A percentile compares a stretch with the other conserved stretches of the same genome.
phyloP scores from a whole-genome alignment of 2,797 vertebrate genomes.

The Gambusia yucatana region DNA sequence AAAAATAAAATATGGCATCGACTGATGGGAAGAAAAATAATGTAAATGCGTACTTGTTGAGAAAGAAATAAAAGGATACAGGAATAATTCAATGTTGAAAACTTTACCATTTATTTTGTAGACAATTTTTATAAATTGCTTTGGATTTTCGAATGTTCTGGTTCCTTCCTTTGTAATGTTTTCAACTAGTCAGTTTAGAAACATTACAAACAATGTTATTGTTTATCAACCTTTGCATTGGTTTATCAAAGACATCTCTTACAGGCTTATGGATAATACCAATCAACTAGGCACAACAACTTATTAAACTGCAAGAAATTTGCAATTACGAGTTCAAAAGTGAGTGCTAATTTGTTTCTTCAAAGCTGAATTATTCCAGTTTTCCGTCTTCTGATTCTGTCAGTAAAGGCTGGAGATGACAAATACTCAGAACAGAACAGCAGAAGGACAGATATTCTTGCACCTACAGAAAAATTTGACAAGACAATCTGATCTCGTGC shows the following conservation, averaged over 20 bases:
- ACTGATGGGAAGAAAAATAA: neutral
- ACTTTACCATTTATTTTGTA: neutral
- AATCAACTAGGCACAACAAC: neutral
- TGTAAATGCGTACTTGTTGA: neutral
- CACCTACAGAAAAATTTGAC: neutral
- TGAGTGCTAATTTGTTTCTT: neutral
- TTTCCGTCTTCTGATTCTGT: neutral
- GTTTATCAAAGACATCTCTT: neutral
- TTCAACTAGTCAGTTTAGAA: neutral
- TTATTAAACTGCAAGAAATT: neutral
- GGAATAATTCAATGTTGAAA: neutral
- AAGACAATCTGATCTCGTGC: constrained; percentile 4
- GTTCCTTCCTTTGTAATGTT: neutral
- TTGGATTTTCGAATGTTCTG: neutral
- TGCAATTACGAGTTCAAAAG: neutral
- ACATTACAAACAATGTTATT: neutral
- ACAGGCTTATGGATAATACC: neutral
- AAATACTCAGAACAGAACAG: neutral
- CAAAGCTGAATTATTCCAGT: neutral
- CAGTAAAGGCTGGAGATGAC: neutral
- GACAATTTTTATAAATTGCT: neutral
- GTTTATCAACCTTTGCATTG: neutral
- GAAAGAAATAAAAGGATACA: neutral
- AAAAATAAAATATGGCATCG: neutral
- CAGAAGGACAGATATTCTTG: neutral